phyloP scores from a whole-genome alignment of 1,140 invertebrate genomes.

The Papilio dardanus region DNA sequence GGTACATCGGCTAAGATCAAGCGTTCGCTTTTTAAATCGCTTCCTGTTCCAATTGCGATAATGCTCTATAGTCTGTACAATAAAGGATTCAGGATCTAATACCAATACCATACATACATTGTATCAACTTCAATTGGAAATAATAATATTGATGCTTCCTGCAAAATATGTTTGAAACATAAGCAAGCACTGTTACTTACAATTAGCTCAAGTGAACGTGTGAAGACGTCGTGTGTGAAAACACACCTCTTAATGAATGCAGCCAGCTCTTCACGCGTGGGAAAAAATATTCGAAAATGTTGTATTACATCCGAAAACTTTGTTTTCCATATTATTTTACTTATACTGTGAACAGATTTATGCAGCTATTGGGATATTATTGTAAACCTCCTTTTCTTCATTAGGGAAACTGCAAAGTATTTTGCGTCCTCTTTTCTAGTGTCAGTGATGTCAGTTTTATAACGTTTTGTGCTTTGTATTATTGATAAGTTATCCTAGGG shows the following conservation, averaged over 20 bases:
- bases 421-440: too few relatives aligned
- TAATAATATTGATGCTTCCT: not conserved
- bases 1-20: slow-evolving; percentile 59
- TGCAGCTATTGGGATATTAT: too few relatives aligned
- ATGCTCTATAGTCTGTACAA: slow-evolving; percentile 41
- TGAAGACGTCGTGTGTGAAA: slow-evolving; percentile 24
- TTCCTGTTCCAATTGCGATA: slow-evolving; percentile 69
- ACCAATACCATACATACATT: too few relatives aligned
- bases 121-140: not conserved
- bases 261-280: not conserved
- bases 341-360: too few relatives aligned
- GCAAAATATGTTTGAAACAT: not conserved
- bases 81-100: too few relatives aligned
- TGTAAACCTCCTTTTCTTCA: too few relatives aligned
- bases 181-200: slow-evolving; percentile 9
- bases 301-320: not conserved
- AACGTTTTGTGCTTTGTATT: too few relatives aligned
- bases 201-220: slow-evolving; percentile 22
- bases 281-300: slow-evolving; percentile 4
- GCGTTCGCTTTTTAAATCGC: slow-evolving; percentile 71
- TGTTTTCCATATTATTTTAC: not conserved
- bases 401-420: too few relatives aligned
- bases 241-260: slow-evolving; percentile 12
- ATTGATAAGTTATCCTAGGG: too few relatives aligned
- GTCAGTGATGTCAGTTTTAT: too few relatives aligned